Evolutionary conservation across 2,888 invertebrate species (phyloP), one percentile per base, ranked within the genome.

Genomic region (Prosopocoilus inquinatus): DNA sequence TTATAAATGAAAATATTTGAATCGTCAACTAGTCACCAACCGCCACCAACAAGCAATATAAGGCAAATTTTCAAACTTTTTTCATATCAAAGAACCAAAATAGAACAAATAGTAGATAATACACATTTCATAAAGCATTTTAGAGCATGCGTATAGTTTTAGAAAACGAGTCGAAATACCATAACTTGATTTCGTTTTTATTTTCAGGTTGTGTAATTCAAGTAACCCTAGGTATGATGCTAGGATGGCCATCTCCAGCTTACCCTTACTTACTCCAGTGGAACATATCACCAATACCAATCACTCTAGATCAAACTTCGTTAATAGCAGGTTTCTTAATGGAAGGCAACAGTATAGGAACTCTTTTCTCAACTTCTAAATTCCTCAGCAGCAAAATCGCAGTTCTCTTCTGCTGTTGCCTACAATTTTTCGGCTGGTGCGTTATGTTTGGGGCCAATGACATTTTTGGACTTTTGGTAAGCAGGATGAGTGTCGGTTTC

Each of bases 291-390:
- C 64, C 65, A 13, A 63, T 66, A 12, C 56, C 53, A 8, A 62
- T 66, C n/a, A 58, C 55, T 12, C 36, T 64, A n/a, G 62, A 62
- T 41, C 55, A 64, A 28, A 63, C 62, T 1, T 52, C 65, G 2
- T 38, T 65, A 39, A 64, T 65, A 32, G 64, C 66, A 2, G 65
- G 65, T 9, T 63, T 66, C 34, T 53, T 66, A n/a, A 57, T 64
- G 63, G 62, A 66, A 48, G 66, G 65, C 50, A 66, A 66, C 58
- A 56, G 58, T 5, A 39, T 65, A 9, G 66, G 66, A 33, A 49
- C 53, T 11, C 55, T 65, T 9, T 62, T 66, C 35, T 61, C 63
- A 35, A 60, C 58, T 1, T 48, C 51, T n/a, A 62, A 50, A 12
- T 51, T 55, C 12, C 34, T 66, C 9, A 58, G 61, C 5, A 61